phyloP scores from a whole-genome alignment of 2,888 invertebrate species.

The Drosophila aldrichi region DNA sequence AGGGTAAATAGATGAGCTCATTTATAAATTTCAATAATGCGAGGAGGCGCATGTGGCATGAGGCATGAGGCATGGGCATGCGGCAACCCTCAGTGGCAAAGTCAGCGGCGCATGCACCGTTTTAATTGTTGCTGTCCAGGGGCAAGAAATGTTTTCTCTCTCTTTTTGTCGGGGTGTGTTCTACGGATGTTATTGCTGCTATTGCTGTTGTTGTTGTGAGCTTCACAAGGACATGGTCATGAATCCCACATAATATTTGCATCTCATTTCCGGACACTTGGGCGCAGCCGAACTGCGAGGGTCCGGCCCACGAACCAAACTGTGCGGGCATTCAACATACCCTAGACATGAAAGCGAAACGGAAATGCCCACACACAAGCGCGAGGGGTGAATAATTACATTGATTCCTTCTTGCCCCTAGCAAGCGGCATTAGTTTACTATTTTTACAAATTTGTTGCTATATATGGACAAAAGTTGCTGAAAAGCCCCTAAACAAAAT shows the following conservation, averaged over 20 bases:
- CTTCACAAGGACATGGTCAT: constrained; percentile 80
- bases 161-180: constrained; percentile 43
- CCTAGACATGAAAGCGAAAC: constrained; percentile 40
- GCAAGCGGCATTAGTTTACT: constrained; percentile 23
- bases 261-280: constrained; percentile 85
- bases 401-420: constrained; percentile 55
- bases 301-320: constrained; percentile 45
- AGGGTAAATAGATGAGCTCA: constrained; percentile 59
- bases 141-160: constrained; percentile 33
- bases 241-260: constrained; percentile 86
- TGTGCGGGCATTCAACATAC: constrained; percentile 56
- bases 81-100: constrained; percentile 67
- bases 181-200: constrained; percentile 26
- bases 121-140: constrained; percentile 64
- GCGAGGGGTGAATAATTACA: constrained; percentile 75
- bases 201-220: constrained; percentile 40
- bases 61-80: constrained; percentile 21
- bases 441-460: constrained; percentile 10
- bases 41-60: constrained; percentile 34
- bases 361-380: constrained; percentile 69
- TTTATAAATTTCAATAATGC: constrained; percentile 57
- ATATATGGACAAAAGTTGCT: constrained; percentile 5
- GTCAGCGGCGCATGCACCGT: constrained; percentile 68
- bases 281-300: constrained; percentile 56
- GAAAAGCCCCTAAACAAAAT: background rate